Base-by-base conservation (phyloP, 2,113 vertebrate species). In the Thymallus thymallus region DNA sequence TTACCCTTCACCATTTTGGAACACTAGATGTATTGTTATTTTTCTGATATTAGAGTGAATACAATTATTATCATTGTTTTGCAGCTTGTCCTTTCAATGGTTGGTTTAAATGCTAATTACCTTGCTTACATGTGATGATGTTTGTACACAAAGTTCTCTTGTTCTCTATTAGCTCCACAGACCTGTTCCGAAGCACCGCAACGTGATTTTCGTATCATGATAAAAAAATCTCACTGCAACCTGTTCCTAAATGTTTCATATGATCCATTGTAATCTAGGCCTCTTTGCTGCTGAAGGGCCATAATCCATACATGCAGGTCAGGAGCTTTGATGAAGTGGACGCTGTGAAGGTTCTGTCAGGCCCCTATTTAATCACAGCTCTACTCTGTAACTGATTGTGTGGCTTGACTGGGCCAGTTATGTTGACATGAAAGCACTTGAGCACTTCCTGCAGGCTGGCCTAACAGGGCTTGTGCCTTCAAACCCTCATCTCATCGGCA, bases 351-450 rank as follows among this genome's bases (percentile, higher is more conserved):
- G 9, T 41, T 41, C 35, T 63, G 64, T 74, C 12, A 73, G 60
- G 70, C 26, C 24, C 30, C 20, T 26, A 41, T 77, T 55, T 65
- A 71, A 75, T 51, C 55, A 78, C 16, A 26, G 1, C 55, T 24
- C n/a, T 45, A 6, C 45, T 72, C 23, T 64, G 61, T 65, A 55
- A 70, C 73, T 73, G 58, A 78, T 78, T 20, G 67, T 71, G 78
- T 73, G 69, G 62, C 78, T 73, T 75, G 80, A 77, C 77, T 69
- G 66, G 55, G 29, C 13, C 51, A 65, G 60, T 22, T 23, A 62
- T 7, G 30, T 77, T 87, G 80, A 89, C 83, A 88, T 75, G 77
- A 81, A 76, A 75, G 78, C 22, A 24, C 48, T 63, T 60, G 4
- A 12, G 14, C 55, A 67, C 73, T 82, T 85, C 69, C 66, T 76